Base-by-base conservation (phyloP, 2,113 vertebrate genomes). In the Motacilla alba region DNA sequence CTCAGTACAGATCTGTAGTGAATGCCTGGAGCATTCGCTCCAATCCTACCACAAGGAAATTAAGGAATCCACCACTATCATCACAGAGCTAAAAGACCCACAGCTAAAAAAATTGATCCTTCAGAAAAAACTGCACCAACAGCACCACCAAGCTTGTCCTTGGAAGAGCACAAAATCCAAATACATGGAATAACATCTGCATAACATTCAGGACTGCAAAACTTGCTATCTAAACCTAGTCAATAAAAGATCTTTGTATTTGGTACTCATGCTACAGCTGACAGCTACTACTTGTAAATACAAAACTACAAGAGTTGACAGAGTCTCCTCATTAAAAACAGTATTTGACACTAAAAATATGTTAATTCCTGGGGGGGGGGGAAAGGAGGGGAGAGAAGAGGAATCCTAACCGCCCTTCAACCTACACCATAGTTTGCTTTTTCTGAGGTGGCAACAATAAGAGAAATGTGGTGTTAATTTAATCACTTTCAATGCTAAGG, bases 341-440 rank as follows among this genome's bases (percentile, higher is more conserved):
- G 52, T 27, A 81, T n/a, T 67, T 59, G 83, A 62, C 24, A 39
- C 6, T 62, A 43, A 56, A 69, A 58, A 62, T 31, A 75, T 10
- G 12, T 31, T 21, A 49, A 72, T 67, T 59, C 16, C 33, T n/a
- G 24, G 28, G 11, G 19, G 15, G 10, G n/a, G 35, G 5, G 6
- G 1, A 3, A 10, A 13, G 19, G 26, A 10, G 2, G 4, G 22
- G 13, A 39, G 14, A 10, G 10, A 26, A 4, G 1, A 7, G 4
- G 6, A 92, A 60, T 41, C 23, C n/a, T 46, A 69, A 56, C 1
- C 77, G 52, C 4, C 9, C 13, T 80, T 85, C 68, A 50, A 67
- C 5, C 17, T 67, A 43, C 6, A 15, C 16, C 30, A 27, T 24
- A 67, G 35, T 22, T 66, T 62, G n/a, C 21, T 68, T 81, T 43